Base-by-base conservation (phyloP, 2,888 invertebrate species). In the Agapostemon virescens region DNA sequence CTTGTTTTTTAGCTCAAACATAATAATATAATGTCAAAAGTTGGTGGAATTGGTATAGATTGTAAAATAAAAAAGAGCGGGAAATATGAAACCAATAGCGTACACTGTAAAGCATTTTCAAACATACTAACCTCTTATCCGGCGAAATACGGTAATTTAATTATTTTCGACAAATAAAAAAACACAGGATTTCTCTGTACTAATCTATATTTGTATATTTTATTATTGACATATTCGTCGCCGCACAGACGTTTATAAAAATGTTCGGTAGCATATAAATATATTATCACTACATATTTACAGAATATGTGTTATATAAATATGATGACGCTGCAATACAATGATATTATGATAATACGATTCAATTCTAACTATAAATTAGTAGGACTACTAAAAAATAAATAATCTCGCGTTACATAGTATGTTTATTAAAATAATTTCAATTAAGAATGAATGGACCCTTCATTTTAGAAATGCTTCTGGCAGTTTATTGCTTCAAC, bases 261-360 rank as follows among this genome's bases (percentile, higher is more conserved):
- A 84, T 89, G 85, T 86, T 89, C 89, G 88, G 88, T 87, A 86
- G 85, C 85, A 81, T 88, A 89, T 89, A 89, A 89, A 89, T 89
- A 87, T 88, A 86, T 85, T 79, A 82, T 82, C 69, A 78, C 79
- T 72, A 68, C 49, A 69, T 86, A 86, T 85, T 75, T 86, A 86
- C 86, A 86, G 77, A 83, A 55, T 84, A 83, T 80, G 82, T 55
- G 36, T 58, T 55, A 79, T 74, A 71, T 74, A 71, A 79, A 77
- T 70, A 40, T 15, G 80, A 72, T 72, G 69, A 81, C 75, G 70
- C 69, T 30, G 58, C 38, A 42, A 55, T 58, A 20, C n/a, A 40
- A 75, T 75, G n/a, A 42, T 63, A 70, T 74, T 49, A 30, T 30
- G 26, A 55, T 26, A 55, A 15, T 26, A 55, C 15, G 55, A 55